Base-by-base conservation (phyloP, 2,888 invertebrate genomes). In the Cybosia mesomella region DNA sequence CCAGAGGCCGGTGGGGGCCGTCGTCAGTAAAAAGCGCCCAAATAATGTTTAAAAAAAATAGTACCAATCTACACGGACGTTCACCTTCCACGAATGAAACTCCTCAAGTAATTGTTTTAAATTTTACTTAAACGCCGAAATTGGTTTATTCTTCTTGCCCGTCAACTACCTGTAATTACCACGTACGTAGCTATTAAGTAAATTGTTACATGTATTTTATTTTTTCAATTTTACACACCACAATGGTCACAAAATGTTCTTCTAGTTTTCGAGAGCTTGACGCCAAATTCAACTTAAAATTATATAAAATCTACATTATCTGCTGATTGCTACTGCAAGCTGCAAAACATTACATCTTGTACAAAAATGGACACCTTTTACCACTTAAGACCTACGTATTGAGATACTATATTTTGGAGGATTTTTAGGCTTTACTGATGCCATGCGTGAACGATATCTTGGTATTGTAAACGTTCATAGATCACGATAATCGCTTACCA, bases 31-130 rank as follows among this genome's bases (percentile, higher is more conserved):
- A 85, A 87, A 87, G 79, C 76, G 82, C 79, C 78, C 82, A 83
- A 87, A 88, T 81, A 86, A 82, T 79, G 68, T 80, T 83, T 75
- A 81, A 83, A 79, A 84, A 80, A 83, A 88, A 85, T 89, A 84
- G 77, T 79, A 82, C 74, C 79, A 73, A 76, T 82, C 82, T 72
- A 73, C 77, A 77, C 80, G 81, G 80, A 79, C 89, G 71, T 87
- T 89, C 86, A 87, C 87, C 82, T 83, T 71, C 68, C 32, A 49
- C 64, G 70, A 72, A 75, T 66, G 68, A 77, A 81, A 77, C 58
- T 71, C 67, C 43, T 69, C 61, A 55, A 59, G 71, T 82, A 80
- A 80, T 80, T 82, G 73, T 79, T 77, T 77, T 59, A 43, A 70
- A 75, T 72, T 75, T 72, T 68, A 67, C 62, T 72, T 71, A 79